Conservation (phyloP, 1,140 invertebrate species). For the Pteromalus puparum region DNA sequence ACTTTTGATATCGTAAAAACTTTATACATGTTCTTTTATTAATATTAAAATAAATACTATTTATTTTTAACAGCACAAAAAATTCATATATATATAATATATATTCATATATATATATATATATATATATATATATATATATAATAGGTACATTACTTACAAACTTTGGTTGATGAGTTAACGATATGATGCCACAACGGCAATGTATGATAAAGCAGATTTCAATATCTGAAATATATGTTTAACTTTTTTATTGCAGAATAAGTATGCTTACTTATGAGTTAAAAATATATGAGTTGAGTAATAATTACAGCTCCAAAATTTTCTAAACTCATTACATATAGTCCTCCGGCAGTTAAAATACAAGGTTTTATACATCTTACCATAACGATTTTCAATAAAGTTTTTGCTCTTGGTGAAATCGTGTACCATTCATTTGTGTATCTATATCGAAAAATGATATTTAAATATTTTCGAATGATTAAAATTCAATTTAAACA, state of each 20-base stretch:
- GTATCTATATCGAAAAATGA: neutral
- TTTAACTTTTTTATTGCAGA: neutral
- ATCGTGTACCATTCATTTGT: neutral
- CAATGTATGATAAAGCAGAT: constrained; percentile 15
- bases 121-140: too few relatives aligned
- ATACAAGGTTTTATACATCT: constrained; percentile 9
- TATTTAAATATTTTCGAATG: neutral
- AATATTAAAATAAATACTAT: too few relatives aligned
- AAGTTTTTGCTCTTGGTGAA: neutral
- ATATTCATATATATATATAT: too few relatives aligned
- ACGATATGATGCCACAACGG: constrained; percentile 1
- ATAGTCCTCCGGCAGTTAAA: constrained; percentile 10
- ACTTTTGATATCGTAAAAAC: too few relatives aligned
- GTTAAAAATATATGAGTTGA: neutral
- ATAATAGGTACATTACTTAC: too few relatives aligned
- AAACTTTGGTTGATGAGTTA: neutral
- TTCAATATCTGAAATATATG: neutral
- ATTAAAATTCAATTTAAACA: neutral
- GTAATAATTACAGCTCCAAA: constrained; percentile 21
- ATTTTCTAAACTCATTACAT: constrained; percentile 22
- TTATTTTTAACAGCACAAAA: too few relatives aligned
- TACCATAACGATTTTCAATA: constrained; percentile 8
- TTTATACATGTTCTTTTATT: too few relatives aligned
- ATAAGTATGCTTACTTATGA: neutral
- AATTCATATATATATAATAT: too few relatives aligned